Base-by-base conservation (phyloP, 2,888 invertebrate genomes). In the Rhamphomyia laevipes region DNA sequence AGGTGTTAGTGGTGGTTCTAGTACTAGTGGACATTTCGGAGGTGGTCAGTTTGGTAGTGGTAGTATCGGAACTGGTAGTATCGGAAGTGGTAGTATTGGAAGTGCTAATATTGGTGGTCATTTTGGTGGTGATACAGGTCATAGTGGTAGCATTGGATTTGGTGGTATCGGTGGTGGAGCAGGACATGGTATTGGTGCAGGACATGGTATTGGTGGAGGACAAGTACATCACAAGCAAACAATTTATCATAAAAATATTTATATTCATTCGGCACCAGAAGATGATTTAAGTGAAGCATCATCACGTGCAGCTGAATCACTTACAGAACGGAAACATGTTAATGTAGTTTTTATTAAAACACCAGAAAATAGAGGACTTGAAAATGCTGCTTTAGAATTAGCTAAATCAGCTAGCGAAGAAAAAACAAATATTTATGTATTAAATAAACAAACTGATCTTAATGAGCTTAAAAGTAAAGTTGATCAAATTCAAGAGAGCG, bases 201-300 rank as follows among this genome's bases (percentile, higher is more conserved):
- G 13, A 18, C n/a, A n/a, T 21, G 35, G n/a, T 13, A 13, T 15
- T 9, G 4, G 4, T 13, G 5, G 6, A 49, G 15, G 50, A 51
- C 48, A 45, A 10, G 53, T n/a, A n/a, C 53, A 47, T 18, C 48
- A 37, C 35, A 48, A 7, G 57, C 63, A 41, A 64, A 31, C 35
- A 40, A 63, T 61, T 44, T 62, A 58, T 44, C 63, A 59, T 49
- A 66, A 66, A 51, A 64, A 68, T 51, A 66, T 63, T 53, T 67
- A 62, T 48, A 58, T 58, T 40, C 65, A 65, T 46, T 60, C 63
- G 3, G 67, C 68, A 1, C 67, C 67, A 23, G 68, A 66, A n/a
- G 63, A 65, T 35, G 58, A 60, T 50, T 58, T 60, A 30, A 63
- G 62, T 35, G 59, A 53, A 15, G 52, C 56, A n/a, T 7, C 42